Conservation (phyloP, 2,797 vertebrate genomes). For the Pteronotus mesoamericanus region DNA sequence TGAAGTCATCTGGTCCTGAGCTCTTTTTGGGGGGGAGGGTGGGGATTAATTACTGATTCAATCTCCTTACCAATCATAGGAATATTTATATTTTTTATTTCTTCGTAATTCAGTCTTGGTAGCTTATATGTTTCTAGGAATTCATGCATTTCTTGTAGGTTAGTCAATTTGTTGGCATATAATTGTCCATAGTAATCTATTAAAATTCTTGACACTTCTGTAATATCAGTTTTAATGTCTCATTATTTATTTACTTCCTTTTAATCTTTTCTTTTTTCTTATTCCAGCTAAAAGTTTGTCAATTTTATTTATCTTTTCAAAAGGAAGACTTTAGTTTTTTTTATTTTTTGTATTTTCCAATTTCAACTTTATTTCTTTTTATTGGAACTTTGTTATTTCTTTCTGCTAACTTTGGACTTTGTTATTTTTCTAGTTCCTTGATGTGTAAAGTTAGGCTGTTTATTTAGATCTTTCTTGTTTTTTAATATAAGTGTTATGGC, state of each 20-base stretch:
- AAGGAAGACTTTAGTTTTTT: background rate
- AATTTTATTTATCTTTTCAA: background rate
- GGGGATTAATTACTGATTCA: background rate
- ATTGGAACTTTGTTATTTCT: background rate
- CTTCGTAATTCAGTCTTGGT: background rate
- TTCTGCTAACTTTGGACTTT: background rate
- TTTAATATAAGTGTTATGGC: background rate
- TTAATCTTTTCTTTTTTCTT: background rate
- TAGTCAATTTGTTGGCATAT: background rate
- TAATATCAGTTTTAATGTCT: background rate
- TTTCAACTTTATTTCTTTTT: background rate
- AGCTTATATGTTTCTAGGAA: background rate
- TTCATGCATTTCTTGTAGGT: background rate
- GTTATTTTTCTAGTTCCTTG: background rate
- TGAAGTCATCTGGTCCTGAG: background rate
- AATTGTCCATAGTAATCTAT: background rate
- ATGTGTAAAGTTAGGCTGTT: background rate
- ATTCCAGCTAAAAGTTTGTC: background rate
- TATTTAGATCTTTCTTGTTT: background rate
- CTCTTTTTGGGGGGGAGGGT: rapidly evolving
- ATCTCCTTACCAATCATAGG: background rate
- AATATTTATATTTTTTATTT: background rate
- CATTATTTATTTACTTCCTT: background rate
- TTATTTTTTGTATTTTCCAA: background rate
- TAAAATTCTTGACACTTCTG: background rate